phyloP scores from a whole-genome alignment of 2,888 invertebrate species.

The Aspidapion aeneum region DNA sequence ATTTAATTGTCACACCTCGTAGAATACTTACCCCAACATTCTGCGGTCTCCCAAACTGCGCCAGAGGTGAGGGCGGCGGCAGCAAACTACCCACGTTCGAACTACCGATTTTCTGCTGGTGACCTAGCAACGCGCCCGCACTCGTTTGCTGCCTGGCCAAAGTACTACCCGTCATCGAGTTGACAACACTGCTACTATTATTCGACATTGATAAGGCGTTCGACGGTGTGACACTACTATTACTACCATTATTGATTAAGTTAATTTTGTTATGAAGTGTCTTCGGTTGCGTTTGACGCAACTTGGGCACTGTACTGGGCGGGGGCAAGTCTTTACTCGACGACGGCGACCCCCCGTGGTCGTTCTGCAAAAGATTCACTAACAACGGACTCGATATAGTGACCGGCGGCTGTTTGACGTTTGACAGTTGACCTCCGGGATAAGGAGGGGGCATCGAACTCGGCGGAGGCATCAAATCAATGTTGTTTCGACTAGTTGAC shows the following conservation, averaged over 20 bases:
- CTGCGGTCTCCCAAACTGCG: constrained; percentile 18
- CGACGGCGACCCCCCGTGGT: constrained; percentile 10
- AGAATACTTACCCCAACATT: background rate
- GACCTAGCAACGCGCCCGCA: background rate
- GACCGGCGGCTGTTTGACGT: constrained; percentile 49
- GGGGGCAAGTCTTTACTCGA: constrained; percentile 5
- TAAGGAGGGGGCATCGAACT: constrained; percentile 35
- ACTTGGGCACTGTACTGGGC: background rate
- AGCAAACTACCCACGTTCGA: constrained; percentile 7
- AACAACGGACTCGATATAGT: constrained; percentile 85
- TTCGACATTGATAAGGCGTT: constrained; percentile 36
- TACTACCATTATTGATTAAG: constrained; percentile 24
- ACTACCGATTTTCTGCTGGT: background rate
- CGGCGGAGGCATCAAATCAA: background rate
- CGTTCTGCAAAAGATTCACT: constrained; percentile 86
- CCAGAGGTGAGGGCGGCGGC: constrained; percentile 20
- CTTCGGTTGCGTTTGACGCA: background rate
- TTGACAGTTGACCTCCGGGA: constrained; percentile 29
- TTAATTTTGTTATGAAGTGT: constrained; percentile 21
- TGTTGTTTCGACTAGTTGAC: constrained; percentile 38
- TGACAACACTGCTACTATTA: background rate
- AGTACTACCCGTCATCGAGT: background rate
- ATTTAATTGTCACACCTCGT: no score
- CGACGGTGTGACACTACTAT: constrained; percentile 32
- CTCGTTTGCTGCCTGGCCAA: background rate